phyloP scores from a whole-genome alignment of 1,140 invertebrate genomes.

The Diorhabda elongata region DNA sequence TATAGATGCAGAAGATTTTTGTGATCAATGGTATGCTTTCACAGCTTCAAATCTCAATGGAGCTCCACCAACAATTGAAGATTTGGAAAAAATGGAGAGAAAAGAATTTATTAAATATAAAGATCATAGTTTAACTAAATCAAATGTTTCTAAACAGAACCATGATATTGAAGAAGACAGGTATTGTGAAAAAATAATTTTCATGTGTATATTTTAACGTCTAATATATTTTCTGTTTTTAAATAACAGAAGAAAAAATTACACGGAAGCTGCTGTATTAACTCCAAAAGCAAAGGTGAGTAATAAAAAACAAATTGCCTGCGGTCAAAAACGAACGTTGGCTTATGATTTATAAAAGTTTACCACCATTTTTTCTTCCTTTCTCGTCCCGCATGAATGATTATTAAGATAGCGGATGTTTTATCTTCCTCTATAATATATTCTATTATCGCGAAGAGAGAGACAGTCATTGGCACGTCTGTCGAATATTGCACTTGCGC shows the following conservation, averaged over 20 bases:
- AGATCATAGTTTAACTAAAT: slow-evolving; percentile 27
- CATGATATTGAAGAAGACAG: neutral
- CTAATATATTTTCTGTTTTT: slow-evolving; percentile 13
- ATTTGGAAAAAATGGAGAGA: slow-evolving; percentile 56
- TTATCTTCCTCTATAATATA: slow-evolving; percentile 6
- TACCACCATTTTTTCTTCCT: slow-evolving; percentile 39
- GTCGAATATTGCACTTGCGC: slow-evolving; percentile 31
- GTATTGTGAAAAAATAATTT: neutral
- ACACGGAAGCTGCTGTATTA: slow-evolving; percentile 7
- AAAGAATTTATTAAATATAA: slow-evolving; percentile 55
- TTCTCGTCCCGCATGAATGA: slow-evolving; percentile 30
- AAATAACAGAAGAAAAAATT: slow-evolving; percentile 9
- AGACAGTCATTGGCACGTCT: slow-evolving; percentile 18
- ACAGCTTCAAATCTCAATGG: slow-evolving; percentile 58
- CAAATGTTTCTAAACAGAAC: slow-evolving; percentile 12
- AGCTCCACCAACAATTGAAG: slow-evolving; percentile 53
- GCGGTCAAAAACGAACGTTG: slow-evolving; percentile 21
- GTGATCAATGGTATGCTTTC: slow-evolving; percentile 64
- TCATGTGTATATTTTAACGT: too few species aligned
- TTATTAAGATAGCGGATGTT: slow-evolving; percentile 10
- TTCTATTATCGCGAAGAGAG: slow-evolving; percentile 6
- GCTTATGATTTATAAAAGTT: slow-evolving; percentile 29
- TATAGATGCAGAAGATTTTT: slow-evolving; percentile 58
- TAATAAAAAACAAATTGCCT: slow-evolving; percentile 18
- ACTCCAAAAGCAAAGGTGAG: slow-evolving; percentile 21